These are phyloP conservation scores for Drosophila silvestris DNA, from an alignment of 2,888 invertebrate species.

Conservation along the genomic window DNA sequence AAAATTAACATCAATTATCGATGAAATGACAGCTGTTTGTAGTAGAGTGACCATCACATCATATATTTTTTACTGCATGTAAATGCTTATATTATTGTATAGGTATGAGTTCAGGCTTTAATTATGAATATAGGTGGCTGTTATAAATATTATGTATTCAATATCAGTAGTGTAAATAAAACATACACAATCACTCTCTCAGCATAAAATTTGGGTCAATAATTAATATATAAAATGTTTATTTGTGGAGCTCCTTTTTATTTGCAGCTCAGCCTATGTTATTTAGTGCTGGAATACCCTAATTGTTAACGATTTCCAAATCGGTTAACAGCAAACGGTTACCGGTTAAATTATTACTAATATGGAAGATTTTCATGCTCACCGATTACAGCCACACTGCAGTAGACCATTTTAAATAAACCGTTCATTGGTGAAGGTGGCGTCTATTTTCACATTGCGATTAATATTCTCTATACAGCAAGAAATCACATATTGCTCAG, in stretches of 20 bases:
- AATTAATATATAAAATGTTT: not conserved
- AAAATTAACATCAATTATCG: not conserved
- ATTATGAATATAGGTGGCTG: not conserved
- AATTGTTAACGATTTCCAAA: not conserved
- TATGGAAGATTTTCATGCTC: not conserved
- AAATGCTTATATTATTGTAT: not conserved
- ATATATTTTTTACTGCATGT: not conserved
- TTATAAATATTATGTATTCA: not conserved
- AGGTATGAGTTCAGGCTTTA: not conserved
- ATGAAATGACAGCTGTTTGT: not conserved
- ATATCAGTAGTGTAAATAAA: not conserved
- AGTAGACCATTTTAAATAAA: slow-evolving; percentile 65
- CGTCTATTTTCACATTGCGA: slow-evolving; percentile 38
- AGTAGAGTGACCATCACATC: not conserved
- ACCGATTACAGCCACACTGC: slow-evolving; percentile 34
- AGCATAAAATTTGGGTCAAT: too few relatives aligned
- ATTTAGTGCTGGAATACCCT: not conserved
- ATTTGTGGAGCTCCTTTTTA: not conserved
- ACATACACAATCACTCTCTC: not conserved
- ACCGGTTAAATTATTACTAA: slow-evolving; percentile 5
- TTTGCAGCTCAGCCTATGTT: not conserved
- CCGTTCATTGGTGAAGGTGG: slow-evolving; percentile 66
- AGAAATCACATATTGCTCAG: slow-evolving; percentile 6
- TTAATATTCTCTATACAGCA: not conserved
- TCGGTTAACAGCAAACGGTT: slow-evolving; percentile 21